These are phyloP conservation scores for Manis javanica DNA, from an alignment of 2,797 vertebrate species.

Conservation along the genomic window DNA sequence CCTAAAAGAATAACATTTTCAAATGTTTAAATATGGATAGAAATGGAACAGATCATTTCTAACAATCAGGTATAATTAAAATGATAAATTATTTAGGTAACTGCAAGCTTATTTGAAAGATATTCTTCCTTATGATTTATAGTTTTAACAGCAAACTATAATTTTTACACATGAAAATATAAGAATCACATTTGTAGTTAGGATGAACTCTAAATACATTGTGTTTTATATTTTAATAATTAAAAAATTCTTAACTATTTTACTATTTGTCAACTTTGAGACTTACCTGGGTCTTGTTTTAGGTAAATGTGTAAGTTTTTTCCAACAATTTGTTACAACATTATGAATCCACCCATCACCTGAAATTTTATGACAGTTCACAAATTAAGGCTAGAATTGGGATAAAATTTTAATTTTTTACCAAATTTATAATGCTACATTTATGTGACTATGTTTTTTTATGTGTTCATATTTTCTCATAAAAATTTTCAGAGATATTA, in stretches of 20 bases:
- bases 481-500: slow-evolving; percentile 36
- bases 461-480: neutral
- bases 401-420: slow-evolving; percentile 18
- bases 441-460: slow-evolving; percentile 17
- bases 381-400: slow-evolving; percentile 49
- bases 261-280: slow-evolving; percentile 28
- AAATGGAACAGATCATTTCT: slow-evolving; percentile 51
- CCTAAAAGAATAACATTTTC: slow-evolving; percentile 62
- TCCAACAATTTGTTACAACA: slow-evolving; percentile 92
- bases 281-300: slow-evolving; percentile 94
- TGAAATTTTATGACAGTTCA: slow-evolving; percentile 78
- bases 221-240: neutral
- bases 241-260: neutral
- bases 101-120: neutral
- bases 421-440: slow-evolving; percentile 16
- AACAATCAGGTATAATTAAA: neutral
- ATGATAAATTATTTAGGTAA: neutral
- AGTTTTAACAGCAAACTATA: slow-evolving; percentile 43
- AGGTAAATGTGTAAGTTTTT: slow-evolving; percentile 92
- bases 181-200: slow-evolving; percentile 51
- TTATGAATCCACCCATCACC: slow-evolving; percentile 96
- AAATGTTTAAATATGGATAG: slow-evolving; percentile 51
- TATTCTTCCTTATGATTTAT: neutral
- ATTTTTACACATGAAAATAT: slow-evolving; percentile 53
- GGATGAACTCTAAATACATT: slow-evolving; percentile 39